Percentiles rank a stretch among this genome's conserved stretches.
Conservation (phyloP, 2,113 vertebrate genomes). For the Marcusenius ussheri region DNA sequence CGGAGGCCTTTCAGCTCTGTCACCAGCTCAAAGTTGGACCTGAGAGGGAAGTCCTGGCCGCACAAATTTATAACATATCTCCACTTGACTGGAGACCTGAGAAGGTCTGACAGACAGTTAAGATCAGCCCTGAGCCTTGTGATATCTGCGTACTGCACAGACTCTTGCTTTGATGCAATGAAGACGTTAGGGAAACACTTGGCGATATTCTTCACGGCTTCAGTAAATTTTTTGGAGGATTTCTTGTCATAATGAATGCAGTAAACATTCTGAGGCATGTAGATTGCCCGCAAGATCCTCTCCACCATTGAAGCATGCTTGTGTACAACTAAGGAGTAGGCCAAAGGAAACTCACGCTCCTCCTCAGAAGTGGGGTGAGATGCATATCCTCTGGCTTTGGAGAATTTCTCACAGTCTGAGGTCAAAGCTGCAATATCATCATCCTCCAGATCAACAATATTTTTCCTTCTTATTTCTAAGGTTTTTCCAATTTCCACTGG, state of each 20-base stretch:
- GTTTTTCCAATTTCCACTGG: slow-evolving; percentile 80
- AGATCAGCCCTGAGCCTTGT: slow-evolving; percentile 83
- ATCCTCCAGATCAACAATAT: slow-evolving; percentile 68
- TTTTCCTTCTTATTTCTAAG: slow-evolving; percentile 66
- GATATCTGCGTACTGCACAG: slow-evolving; percentile 78
- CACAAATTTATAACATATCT: slow-evolving; percentile 86
- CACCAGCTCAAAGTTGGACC: slow-evolving; percentile 75
- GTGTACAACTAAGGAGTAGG: slow-evolving; percentile 86
- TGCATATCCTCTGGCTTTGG: slow-evolving; percentile 60
- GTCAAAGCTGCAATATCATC: slow-evolving; percentile 63
- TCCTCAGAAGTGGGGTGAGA: slow-evolving; percentile 58
- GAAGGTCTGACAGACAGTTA: slow-evolving; percentile 81
- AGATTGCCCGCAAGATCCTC: slow-evolving; percentile 74
- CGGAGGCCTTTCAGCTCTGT: slow-evolving; percentile 69
- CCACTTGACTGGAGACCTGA: slow-evolving; percentile 70
- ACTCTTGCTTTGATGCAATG: slow-evolving; percentile 78
- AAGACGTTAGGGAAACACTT: slow-evolving; percentile 79
- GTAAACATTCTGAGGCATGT: slow-evolving; percentile 76
- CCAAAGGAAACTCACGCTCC: slow-evolving; percentile 74
- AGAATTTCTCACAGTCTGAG: slow-evolving; percentile 62
- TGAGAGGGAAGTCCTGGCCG: slow-evolving; percentile 88
- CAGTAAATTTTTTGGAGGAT: slow-evolving; percentile 66
- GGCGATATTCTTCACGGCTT: slow-evolving; percentile 72
- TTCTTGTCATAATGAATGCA: slow-evolving; percentile 89
- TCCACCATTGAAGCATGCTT: slow-evolving; percentile 86